Percentiles rank a stretch among this genome's conserved stretches.
Evolutionary conservation across 1,140 invertebrate genomes (phyloP).

Genomic region (Protaetia brevitarsis): DNA sequence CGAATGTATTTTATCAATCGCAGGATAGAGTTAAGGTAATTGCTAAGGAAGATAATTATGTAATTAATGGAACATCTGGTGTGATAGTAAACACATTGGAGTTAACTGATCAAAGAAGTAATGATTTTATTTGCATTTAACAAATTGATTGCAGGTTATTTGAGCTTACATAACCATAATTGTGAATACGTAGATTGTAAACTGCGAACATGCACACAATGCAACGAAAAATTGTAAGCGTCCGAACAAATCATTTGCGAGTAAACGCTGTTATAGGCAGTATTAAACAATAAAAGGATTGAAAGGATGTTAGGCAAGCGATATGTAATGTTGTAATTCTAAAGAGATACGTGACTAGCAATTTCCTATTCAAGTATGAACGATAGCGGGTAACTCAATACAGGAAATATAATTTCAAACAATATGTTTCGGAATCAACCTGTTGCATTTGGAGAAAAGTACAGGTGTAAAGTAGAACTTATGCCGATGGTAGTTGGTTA

Average conservation of each 20-base stretch:
- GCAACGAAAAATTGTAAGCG: neutral
- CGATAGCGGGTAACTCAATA: neutral
- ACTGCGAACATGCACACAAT: neutral
- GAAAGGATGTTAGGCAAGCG: neutral
- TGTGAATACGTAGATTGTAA: neutral
- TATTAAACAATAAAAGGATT: neutral
- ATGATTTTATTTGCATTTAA: no score
- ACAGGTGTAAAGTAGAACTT: no score
- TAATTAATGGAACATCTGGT: no score
- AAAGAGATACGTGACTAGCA: neutral
- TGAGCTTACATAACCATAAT: neutral
- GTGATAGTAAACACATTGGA: no score
- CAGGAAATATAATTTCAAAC: conserved; percentile 1
- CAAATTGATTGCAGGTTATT: neutral
- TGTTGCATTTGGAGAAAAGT: no score
- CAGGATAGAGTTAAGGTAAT: no score
- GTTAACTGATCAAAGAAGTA: no score
- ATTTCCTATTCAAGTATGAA: neutral
- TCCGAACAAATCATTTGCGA: neutral
- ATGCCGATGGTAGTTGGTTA: no score
- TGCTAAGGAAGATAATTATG: no score
- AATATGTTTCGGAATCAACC: no score
- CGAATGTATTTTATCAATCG: no score
- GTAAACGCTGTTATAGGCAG: neutral
- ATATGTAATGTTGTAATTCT: neutral